These are phyloP conservation scores for Acrobasis suavella DNA, from an alignment of 2,888 invertebrate genomes.

Conservation along the genomic window DNA sequence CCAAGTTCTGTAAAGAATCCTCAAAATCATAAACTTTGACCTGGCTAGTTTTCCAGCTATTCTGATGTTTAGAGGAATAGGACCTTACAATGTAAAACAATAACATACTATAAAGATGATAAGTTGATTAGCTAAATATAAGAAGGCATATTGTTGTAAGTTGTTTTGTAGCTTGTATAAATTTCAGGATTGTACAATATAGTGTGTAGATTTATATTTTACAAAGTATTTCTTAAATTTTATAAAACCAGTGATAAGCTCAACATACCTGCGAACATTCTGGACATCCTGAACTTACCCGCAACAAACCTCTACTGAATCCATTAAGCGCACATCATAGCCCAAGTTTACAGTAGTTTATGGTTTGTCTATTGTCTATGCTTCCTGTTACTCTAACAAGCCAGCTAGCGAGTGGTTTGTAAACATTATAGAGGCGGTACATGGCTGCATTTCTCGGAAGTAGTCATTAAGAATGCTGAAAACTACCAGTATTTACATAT, in stretches of 20 bases:
- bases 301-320: neutral
- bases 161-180: no score
- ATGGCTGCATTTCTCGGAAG: conserved; percentile 45
- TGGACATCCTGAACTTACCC: conserved; percentile 18
- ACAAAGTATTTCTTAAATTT: neutral
- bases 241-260: neutral
- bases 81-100: no score
- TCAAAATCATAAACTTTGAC: no score
- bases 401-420: conserved; percentile 33
- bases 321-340: neutral
- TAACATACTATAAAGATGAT: no score
- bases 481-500: conserved; percentile 21
- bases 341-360: conserved; percentile 29
- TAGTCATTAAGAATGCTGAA: conserved; percentile 51
- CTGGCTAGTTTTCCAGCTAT: no score
- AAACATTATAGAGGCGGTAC: conserved; percentile 46
- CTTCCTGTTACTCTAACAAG: conserved; percentile 36
- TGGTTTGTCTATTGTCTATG: conserved; percentile 44
- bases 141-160: no score
- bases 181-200: no score
- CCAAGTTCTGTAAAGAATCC: no score
- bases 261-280: conserved; percentile 22
- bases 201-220: no score
- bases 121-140: no score
- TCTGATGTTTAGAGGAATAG: no score